Evolutionary conservation across 2,888 invertebrate species (phyloP).

Genomic region (Drepanosiphum platanoidis): DNA sequence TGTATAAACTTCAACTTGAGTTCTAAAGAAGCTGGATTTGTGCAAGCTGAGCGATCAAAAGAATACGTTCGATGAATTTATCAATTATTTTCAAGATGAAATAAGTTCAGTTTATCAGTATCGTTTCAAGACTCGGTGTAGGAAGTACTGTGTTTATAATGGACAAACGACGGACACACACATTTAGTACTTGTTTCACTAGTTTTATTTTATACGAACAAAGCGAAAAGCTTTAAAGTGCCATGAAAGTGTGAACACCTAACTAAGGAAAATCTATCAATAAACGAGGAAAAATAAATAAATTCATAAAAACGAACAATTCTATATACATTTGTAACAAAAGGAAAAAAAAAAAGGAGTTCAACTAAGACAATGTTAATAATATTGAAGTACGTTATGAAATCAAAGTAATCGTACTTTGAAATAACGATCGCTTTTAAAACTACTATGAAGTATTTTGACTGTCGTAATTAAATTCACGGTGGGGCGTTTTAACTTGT

Average conservation of each 20-base stretch:
- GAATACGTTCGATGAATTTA: constrained; percentile 15
- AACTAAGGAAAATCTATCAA: neutral
- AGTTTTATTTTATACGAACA: neutral
- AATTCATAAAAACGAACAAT: too few relatives aligned
- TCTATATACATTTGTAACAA: neutral
- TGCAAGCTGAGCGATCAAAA: constrained; percentile 1
- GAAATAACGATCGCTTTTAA: neutral
- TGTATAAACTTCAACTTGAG: neutral
- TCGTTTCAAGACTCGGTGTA: too few relatives aligned
- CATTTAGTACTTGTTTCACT: too few relatives aligned
- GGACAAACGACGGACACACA: too few relatives aligned
- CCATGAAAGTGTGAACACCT: too few relatives aligned
- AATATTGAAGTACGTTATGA: too few relatives aligned
- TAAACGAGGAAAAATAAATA: too few relatives aligned
- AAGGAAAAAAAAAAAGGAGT: too few relatives aligned
- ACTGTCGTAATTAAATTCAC: neutral
- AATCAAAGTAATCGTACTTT: neutral
- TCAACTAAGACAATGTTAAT: too few relatives aligned
- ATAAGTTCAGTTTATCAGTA: too few relatives aligned
- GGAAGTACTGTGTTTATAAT: too few relatives aligned
- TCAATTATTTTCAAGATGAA: constrained; percentile 15
- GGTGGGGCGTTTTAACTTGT: neutral
- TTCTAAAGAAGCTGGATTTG: neutral
- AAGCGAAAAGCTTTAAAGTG: neutral
- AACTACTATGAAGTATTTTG: neutral